Conservation (phyloP, 1,140 invertebrate genomes). For the Lithobius niger region DNA sequence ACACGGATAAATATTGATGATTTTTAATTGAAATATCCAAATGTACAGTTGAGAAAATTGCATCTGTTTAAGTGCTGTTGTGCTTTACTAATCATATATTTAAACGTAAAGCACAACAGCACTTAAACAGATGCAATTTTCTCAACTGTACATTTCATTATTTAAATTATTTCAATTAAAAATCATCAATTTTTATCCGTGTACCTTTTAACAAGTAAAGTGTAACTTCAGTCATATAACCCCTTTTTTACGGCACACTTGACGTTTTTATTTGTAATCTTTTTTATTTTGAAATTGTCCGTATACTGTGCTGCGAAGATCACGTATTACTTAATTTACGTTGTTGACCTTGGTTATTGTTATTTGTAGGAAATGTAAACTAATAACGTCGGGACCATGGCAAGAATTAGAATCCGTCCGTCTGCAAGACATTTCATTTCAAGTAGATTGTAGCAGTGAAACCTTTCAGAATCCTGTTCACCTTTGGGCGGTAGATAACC, state of each 20-base stretch:
- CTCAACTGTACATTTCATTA: no score
- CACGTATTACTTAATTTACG: background rate
- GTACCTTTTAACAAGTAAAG: background rate
- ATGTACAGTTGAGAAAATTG: no score
- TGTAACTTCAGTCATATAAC: background rate
- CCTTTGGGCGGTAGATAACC: conserved; percentile 66
- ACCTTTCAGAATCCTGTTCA: conserved; percentile 29
- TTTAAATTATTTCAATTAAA: no score
- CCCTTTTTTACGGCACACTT: background rate
- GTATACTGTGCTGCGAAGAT: background rate
- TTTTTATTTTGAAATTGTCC: background rate
- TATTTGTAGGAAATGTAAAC: conserved; percentile 49
- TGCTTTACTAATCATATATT: no score
- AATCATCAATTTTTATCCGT: background rate
- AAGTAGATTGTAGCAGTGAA: conserved; percentile 35
- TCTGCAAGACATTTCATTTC: conserved; percentile 62
- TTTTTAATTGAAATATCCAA: no score
- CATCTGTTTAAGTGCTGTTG: no score
- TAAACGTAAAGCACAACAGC: no score
- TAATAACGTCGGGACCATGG: conserved; percentile 77
- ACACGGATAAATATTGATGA: no score
- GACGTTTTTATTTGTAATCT: background rate
- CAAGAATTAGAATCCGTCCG: conserved; percentile 66
- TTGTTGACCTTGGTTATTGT: background rate
- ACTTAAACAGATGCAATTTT: no score